Evolutionary conservation across 1,140 invertebrate species (phyloP).

Genomic region (Atta colombica): DNA sequence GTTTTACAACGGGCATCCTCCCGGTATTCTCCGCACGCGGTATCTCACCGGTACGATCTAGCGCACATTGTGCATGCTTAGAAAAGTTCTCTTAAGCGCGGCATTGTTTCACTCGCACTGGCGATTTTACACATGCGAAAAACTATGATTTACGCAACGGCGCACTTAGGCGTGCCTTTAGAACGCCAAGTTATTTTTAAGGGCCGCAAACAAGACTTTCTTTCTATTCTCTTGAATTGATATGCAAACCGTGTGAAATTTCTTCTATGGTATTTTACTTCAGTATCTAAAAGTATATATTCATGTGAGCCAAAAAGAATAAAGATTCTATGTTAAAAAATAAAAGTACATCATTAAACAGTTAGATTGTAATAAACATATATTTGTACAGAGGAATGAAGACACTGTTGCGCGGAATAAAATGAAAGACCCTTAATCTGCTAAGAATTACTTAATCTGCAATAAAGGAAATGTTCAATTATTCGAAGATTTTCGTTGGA

Average conservation of each 20-base stretch:
- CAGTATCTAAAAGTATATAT: neutral
- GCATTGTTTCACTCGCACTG: conserved; percentile 36
- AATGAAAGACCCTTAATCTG: neutral
- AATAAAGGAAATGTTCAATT: conserved; percentile 30
- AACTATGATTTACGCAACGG: conserved; percentile 34
- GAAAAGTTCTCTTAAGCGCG: conserved; percentile 61
- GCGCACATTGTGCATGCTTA: conserved; percentile 65
- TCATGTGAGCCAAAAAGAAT: neutral
- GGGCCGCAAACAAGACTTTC: neutral
- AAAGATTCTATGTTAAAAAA: neutral
- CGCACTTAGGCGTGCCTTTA: neutral
- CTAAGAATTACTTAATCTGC: conserved; percentile 27
- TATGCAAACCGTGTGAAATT: neutral
- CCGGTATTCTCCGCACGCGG: conserved; percentile 45
- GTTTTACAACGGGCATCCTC: conserved; percentile 56
- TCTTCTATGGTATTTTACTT: neutral
- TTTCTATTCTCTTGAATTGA: neutral
- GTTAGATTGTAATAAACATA: neutral
- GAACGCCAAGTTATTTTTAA: conserved; percentile 1
- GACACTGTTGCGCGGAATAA: neutral
- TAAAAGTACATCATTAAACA: neutral
- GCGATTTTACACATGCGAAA: conserved; percentile 17
- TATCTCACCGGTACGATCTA: conserved; percentile 62
- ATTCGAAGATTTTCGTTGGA: neutral
- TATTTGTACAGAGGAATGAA: neutral